Base-by-base conservation (phyloP, 2,797 vertebrate genomes). In the Poliocrania exsul region DNA sequence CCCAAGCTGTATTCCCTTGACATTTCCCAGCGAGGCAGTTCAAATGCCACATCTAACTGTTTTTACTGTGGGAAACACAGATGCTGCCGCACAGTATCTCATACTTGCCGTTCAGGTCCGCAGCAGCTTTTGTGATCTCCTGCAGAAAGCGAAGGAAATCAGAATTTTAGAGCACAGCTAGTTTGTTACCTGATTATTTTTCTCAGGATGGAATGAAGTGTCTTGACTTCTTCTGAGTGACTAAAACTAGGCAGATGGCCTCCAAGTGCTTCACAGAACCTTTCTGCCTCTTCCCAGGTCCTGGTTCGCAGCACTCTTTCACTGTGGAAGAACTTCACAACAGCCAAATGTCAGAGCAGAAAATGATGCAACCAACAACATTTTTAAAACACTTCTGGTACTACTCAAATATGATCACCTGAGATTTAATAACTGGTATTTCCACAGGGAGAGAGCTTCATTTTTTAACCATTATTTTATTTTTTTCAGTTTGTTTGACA, bases 201-300 rank as follows among this genome's bases (percentile, higher is more conserved):
- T 95, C 98, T 97, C 89, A 99, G 83, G 83, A 99, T 97, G 21
- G 47, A 93, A 95, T 99, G 98, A 69, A 99, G 98, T 3, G 95
- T 93, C 49, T 81, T 96, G 97, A 99, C 98, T 97, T 99, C 99
- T 23, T 91, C 87, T 4, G 25, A 9, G 47, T 97, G 97, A 47
- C 97, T 97, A 92, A 99, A 99, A 95, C 99, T 99, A 77, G 98
- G 98, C 88, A 99, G 98, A 91, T 98, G 98, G 80, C 98, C 99
- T 80, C 99, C 99, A 2, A 99, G 98, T 2, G 98, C 98, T 95
- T 98, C 98, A 90, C 99, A 99, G 97, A 99, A 99, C 81, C 98
- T 97, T 94, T 99, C 98, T 5, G 99, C 99, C 95, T 99, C 99
- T 92, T 99, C 98, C 99, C 99, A 99, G 7, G 99, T 98, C 75